Evolutionary conservation across 2,888 invertebrate genomes (phyloP).

Genomic region (Pomacea canaliculata): DNA sequence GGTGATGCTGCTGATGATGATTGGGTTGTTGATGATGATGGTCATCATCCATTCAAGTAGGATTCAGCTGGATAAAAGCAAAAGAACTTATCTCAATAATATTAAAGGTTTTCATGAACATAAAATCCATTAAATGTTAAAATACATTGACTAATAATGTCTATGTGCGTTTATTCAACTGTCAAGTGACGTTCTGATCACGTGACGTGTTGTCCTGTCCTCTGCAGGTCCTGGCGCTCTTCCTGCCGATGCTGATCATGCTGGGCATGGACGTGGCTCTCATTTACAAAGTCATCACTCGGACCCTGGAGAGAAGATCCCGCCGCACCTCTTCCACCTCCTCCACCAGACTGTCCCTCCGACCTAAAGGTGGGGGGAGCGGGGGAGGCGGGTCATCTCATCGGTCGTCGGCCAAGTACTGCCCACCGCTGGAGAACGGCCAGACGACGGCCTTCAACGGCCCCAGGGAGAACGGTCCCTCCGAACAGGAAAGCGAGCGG

Average conservation of each 20-base stretch:
- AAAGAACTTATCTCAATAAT: too few relatives aligned
- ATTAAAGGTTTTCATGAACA: too few relatives aligned
- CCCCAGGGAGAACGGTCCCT: not conserved
- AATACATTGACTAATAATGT: too few relatives aligned
- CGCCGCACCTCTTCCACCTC: not conserved
- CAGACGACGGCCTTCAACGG: conserved; percentile 7
- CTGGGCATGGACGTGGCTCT: conserved; percentile 8
- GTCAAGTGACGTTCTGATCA: too few relatives aligned
- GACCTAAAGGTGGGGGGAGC: not conserved
- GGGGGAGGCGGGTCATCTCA: conserved; percentile 1
- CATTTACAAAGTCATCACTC: not conserved
- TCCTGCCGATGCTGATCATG: conserved; percentile 12
- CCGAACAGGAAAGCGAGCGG: not conserved
- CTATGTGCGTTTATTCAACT: too few relatives aligned
- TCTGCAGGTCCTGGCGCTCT: not conserved
- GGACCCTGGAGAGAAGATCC: not conserved
- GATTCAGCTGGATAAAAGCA: too few relatives aligned
- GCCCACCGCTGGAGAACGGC: conserved; percentile 13
- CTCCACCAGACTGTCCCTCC: not conserved
- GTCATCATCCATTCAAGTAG: too few relatives aligned
- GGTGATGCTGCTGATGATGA: too few relatives aligned
- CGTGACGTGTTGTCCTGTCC: too few relatives aligned
- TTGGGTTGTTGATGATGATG: too few relatives aligned
- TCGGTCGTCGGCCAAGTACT: conserved; percentile 13
- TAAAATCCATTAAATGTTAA: too few relatives aligned